Conservation (phyloP, 2,888 invertebrate genomes). For the Noctua janthe region DNA sequence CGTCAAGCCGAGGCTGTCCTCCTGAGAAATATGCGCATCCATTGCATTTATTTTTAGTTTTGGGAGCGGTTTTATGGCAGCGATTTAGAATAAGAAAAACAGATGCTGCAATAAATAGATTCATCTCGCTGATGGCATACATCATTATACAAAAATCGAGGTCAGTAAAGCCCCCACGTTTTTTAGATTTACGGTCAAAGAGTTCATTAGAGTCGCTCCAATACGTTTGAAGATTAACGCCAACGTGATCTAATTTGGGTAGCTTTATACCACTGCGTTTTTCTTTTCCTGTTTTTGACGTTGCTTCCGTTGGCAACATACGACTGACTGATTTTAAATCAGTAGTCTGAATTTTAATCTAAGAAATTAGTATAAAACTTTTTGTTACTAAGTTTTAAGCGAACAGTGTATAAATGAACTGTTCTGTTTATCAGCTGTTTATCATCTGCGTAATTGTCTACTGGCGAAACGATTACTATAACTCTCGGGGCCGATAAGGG, state of each 20-base stretch:
- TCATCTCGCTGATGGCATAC: slow-evolving; percentile 14
- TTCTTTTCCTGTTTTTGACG: slow-evolving; percentile 34
- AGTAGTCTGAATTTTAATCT: too few species aligned
- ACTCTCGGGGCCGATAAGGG: slow-evolving; percentile 52
- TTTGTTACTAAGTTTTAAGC: slow-evolving; percentile 24
- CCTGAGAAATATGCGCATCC: slow-evolving; percentile 46
- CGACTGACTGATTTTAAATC: slow-evolving; percentile 20
- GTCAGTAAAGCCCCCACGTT: slow-evolving; percentile 31
- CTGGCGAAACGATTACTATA: slow-evolving; percentile 49
- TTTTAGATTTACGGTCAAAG: slow-evolving; percentile 56
- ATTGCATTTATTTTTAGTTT: slow-evolving; percentile 55
- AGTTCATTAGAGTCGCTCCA: slow-evolving; percentile 53
- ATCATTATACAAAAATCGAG: slow-evolving; percentile 37
- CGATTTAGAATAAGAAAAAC: slow-evolving; percentile 49
- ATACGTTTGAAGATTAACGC: slow-evolving; percentile 57
- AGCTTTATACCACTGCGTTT: slow-evolving; percentile 39
- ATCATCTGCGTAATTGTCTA: slow-evolving; percentile 48
- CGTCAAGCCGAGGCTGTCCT: slow-evolving; percentile 12
- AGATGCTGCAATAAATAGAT: slow-evolving; percentile 20
- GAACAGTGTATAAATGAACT: slow-evolving; percentile 34
- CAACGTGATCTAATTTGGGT: slow-evolving; percentile 55
- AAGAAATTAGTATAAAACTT: slow-evolving; percentile 30
- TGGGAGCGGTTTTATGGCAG: slow-evolving; percentile 19
- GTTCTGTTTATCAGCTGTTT: slow-evolving; percentile 50
- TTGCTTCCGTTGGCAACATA: background rate